Percentiles rank a stretch among this genome's conserved stretches.
These are phyloP conservation scores for Pelecanus crispus DNA, from an alignment of 2,113 vertebrate species.

Conservation along the genomic window DNA sequence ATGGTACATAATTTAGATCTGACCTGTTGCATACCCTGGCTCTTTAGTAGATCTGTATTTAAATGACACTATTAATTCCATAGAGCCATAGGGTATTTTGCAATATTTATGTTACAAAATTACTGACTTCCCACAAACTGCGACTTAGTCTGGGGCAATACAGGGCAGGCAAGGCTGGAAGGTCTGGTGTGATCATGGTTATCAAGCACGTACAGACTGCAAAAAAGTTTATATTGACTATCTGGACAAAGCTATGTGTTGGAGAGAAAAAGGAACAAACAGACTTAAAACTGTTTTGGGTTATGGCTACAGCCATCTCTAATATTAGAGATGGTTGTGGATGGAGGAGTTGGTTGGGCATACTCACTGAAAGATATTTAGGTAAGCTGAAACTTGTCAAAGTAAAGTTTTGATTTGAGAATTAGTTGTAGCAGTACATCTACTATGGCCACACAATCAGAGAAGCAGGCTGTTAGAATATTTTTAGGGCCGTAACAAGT, in stretches of 20 bases:
- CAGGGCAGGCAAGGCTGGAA: not conserved
- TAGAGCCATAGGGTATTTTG: not conserved
- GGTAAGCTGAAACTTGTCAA: not conserved
- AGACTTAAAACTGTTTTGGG: not conserved
- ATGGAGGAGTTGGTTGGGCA: not conserved
- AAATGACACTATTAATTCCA: not conserved
- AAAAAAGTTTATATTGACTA: not conserved
- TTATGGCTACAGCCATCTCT: not conserved
- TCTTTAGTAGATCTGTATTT: not conserved
- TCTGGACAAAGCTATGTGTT: not conserved
- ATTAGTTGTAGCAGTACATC: not conserved
- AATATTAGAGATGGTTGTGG: not conserved
- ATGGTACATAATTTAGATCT: conserved; percentile 6
- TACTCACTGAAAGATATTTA: not conserved
- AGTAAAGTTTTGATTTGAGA: not conserved
- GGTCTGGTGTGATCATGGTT: not conserved
- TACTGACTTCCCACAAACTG: not conserved
- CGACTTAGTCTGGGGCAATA: not conserved
- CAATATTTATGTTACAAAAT: not conserved
- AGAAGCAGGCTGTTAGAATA: not conserved
- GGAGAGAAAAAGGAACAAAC: not conserved
- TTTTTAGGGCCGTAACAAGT: not conserved
- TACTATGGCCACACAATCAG: not conserved
- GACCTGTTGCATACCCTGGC: not conserved
- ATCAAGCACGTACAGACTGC: not conserved